Evolutionary conservation across 1,140 invertebrate genomes (phyloP), one percentile per base, ranked within the genome.

Genomic region (Diploscapter pachys): DNA sequence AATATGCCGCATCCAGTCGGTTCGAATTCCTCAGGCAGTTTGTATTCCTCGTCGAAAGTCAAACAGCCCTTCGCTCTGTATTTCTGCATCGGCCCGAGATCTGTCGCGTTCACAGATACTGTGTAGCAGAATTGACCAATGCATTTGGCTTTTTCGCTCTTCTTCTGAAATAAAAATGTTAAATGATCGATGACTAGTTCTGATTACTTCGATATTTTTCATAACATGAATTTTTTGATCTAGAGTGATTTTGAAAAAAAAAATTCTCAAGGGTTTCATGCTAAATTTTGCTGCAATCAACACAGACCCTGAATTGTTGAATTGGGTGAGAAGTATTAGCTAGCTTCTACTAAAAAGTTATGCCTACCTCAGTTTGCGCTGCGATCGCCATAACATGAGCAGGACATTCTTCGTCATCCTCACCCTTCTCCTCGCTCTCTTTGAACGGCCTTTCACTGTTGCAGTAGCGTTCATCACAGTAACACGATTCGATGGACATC

Each of bases 1-100:
- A 84, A 84, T 9, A 67, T 79, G 4, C 82, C 83, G 72, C 82
- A 84, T 51, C 83, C 83, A 31, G 76, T 85, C 53, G 82, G 83
- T 55, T 84, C 76, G 50, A 84, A 67, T 71, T 84, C 83, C 61
- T 84, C 83, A 0, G 83, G 77, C 54, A 84, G 63, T 49, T 78
- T 56, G n/a, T 83, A 75, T 8, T 71, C 80, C 31, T 78, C 77
- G 4, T 73, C 69, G 75, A 83, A 84, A 4, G 79, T 80, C 59
- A 78, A 82, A 75, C 83, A 84, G 65, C 83, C 83, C 8, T 73
- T 80, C 48, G 78, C 79, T 53, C 63, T 69, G 71, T 83, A 84
- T 5, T 73, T 54, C 4, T 66, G 62, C 82, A 85, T 84, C 5
- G 79, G 69, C 9, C 83, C 84, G 11, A 84, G 66, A 49, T 84